Base-by-base conservation (phyloP, 2,888 invertebrate species). In the Polietes domitor region DNA sequence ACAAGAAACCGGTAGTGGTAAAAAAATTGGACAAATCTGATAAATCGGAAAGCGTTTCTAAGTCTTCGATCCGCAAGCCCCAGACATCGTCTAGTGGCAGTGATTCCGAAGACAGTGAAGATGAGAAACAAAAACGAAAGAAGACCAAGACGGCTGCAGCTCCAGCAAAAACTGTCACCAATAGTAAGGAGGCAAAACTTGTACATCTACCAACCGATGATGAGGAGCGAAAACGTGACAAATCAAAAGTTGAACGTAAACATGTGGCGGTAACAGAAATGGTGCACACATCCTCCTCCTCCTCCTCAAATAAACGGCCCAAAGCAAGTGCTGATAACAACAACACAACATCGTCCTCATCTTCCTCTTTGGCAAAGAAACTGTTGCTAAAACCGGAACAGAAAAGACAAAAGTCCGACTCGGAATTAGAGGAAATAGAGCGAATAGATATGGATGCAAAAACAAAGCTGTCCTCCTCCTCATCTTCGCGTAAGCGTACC, bases 331-430 rank as follows among this genome's bases (percentile, higher is more conserved):
- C 72, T 12, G 85, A 86, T 61, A 85, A 81, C 70, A 74, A 65
- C 47, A 19, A 47, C n/a, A 63, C 76, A 50, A 82, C 77, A 32
- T 77, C 79, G 0, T 58, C 74, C 43, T 26, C 68, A 3, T 6
- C 61, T 12, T 43, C 70, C 19, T 21, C 19, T 10, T 17, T 93
- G 95, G 83, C 93, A 94, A 89, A 86, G 89, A 89, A 93, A 94
- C 92, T 55, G 93, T 93, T 80, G 94, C 92, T 92, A 24, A 94
- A 94, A 24, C 94, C 37, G 1, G 86, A 85, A 77, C 70, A 76
- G 21, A 86, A 85, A 71, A 86, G 83, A 71, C 53, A 78, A n/a
- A 78, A 85, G 79, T 85, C 86, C 17, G 86, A 87, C 19, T 78
- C 83, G 32, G 74, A 86, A 53, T 53, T 87, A 63, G 85, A 88